These are phyloP conservation scores for Labrus mixtus DNA, from an alignment of 2,113 vertebrate genomes.

Conservation along the genomic window DNA sequence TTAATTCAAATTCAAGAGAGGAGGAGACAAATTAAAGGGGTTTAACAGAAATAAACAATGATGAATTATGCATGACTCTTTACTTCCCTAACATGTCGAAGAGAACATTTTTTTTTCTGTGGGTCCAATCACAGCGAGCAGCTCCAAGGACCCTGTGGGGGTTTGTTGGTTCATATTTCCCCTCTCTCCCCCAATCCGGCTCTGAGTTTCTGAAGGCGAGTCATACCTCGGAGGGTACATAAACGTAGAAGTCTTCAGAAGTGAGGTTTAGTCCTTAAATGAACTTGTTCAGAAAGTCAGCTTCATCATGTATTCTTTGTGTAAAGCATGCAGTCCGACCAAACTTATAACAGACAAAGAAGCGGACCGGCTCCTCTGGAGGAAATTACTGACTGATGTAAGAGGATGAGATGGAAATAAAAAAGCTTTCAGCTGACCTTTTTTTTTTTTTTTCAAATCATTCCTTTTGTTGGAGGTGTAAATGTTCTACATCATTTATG, in stretches of 20 bases:
- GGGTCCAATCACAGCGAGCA: conserved; percentile 29
- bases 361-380: conserved; percentile 5
- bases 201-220: conserved; percentile 37
- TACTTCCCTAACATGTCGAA: neutral
- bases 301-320: conserved; percentile 58
- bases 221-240: conserved; percentile 23
- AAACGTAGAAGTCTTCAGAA: conserved; percentile 49
- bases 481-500: neutral
- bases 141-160: conserved; percentile 12
- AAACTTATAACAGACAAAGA: conserved; percentile 19
- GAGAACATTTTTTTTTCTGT: conserved; percentile 17
- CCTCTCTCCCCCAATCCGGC: neutral
- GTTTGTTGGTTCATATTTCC: conserved; percentile 20
- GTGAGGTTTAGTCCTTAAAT: conserved; percentile 46
- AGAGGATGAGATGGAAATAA: conserved; percentile 18
- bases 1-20: conserved; percentile 6
- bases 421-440: conserved; percentile 2
- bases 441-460: conserved; percentile 4
- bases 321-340: conserved; percentile 11
- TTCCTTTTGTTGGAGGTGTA: neutral
- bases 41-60: neutral
- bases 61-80: conserved; percentile 29
- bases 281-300: conserved; percentile 46
- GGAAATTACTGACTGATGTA: conserved; percentile 24
- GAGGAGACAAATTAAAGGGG: conserved; percentile 3